These are phyloP conservation scores for Sarotherodon lohbergeri DNA, from an alignment of 2,113 vertebrate species.

Conservation along the genomic window DNA sequence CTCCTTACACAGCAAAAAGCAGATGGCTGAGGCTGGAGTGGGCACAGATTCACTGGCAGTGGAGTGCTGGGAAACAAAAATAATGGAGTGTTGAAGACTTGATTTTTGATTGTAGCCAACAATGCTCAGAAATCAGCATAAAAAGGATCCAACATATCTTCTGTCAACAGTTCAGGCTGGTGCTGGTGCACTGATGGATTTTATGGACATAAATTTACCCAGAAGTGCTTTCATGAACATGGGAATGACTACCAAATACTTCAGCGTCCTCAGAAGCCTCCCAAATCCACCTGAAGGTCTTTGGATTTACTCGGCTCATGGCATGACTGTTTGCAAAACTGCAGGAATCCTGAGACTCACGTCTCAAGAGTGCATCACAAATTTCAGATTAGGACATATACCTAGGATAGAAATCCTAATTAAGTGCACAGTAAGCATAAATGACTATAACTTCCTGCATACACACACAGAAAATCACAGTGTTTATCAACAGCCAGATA, in stretches of 20 bases:
- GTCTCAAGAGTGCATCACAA: not conserved
- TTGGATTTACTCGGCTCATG: not conserved
- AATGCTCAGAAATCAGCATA: not conserved
- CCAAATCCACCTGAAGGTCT: not conserved
- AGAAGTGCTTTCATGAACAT: not conserved
- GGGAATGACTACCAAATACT: not conserved
- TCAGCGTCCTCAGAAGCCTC: not conserved
- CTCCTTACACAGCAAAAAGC: not conserved
- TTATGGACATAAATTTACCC: not conserved
- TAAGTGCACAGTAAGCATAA: not conserved
- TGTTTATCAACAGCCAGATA: conserved; percentile 26
- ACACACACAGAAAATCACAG: not conserved
- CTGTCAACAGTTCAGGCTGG: not conserved
- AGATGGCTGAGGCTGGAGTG: not conserved
- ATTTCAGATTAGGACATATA: not conserved
- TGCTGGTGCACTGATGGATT: not conserved
- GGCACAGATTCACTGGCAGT: not conserved
- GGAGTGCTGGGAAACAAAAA: not conserved
- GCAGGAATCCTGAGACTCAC: not conserved
- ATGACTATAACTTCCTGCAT: not conserved
- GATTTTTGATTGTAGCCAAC: not conserved
- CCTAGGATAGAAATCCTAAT: not conserved
- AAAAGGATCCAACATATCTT: not conserved
- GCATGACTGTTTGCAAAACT: not conserved
- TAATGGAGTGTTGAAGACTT: not conserved